These are phyloP conservation scores for Otolemur crassicaudatus DNA, from an alignment of 2,797 vertebrate species.

Conservation along the genomic window DNA sequence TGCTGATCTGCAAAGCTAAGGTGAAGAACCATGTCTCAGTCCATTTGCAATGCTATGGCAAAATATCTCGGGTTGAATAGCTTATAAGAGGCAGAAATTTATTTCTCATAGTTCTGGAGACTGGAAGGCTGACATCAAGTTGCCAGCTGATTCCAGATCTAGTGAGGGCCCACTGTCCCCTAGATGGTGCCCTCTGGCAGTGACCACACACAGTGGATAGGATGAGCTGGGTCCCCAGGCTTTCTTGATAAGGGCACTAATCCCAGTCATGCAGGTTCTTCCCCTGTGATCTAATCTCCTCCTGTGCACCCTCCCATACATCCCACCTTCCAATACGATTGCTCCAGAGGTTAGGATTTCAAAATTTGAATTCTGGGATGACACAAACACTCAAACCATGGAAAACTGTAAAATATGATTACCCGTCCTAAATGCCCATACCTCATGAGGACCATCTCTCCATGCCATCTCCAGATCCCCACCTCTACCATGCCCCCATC, in stretches of 20 bases:
- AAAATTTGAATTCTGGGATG: background rate
- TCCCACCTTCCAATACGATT: background rate
- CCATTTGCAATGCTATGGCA: background rate
- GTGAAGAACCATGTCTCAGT: background rate
- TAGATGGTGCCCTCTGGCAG: background rate
- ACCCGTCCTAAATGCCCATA: background rate
- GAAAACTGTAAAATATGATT: background rate
- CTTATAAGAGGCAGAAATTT: background rate
- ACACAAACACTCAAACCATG: background rate
- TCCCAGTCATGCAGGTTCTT: background rate
- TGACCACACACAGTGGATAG: background rate
- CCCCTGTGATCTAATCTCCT: background rate
- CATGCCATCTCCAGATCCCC: background rate
- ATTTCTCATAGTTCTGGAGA: background rate
- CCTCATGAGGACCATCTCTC: background rate
- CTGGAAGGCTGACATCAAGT: background rate
- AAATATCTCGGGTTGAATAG: background rate
- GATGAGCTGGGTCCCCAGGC: background rate
- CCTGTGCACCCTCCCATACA: background rate
- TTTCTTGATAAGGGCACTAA: background rate
- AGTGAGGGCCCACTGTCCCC: background rate
- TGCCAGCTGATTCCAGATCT: background rate
- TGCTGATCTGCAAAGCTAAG: background rate
- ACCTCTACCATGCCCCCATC: background rate
- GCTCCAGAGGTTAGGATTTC: background rate